A percentile compares a stretch with the other conserved stretches of the same genome.
phyloP scores from a whole-genome alignment of 1,140 invertebrate genomes.

The Matsumurasca onukii region DNA sequence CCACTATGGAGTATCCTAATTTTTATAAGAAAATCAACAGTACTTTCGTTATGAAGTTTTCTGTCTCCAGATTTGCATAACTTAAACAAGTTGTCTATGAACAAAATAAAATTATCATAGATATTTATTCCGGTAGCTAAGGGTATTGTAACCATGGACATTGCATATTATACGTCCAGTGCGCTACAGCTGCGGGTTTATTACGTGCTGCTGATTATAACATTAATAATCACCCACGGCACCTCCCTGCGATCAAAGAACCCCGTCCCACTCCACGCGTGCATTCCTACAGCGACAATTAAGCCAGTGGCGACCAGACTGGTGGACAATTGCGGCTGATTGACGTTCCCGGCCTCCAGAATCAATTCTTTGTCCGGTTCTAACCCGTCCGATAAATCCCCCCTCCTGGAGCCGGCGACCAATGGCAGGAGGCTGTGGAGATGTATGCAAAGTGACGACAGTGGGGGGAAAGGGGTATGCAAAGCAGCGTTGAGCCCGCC shows the following conservation, averaged over 20 bases:
- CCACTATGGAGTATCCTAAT: too few species aligned
- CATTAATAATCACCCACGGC: too few species aligned
- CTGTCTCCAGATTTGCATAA: too few species aligned
- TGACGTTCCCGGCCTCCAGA: conserved; percentile 11
- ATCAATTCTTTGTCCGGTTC: conserved; percentile 24
- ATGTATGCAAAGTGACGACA: conserved; percentile 10
- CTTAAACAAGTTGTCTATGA: too few species aligned
- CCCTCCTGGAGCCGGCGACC: neutral
- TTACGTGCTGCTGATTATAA: too few species aligned
- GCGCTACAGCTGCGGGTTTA: too few species aligned
- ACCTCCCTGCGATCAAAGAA: neutral
- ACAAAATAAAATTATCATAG: too few species aligned
- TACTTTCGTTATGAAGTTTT: too few species aligned
- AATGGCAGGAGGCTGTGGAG: conserved; percentile 11
- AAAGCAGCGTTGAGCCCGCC: conserved; percentile 19
- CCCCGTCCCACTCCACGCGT: neutral
- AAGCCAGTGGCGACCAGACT: neutral
- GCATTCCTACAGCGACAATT: neutral
- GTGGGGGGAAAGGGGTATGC: neutral
- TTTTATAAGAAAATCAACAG: too few species aligned
- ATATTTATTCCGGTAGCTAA: too few species aligned
- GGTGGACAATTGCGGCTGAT: conserved; percentile 18
- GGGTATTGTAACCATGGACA: too few species aligned
- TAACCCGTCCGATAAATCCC: conserved; percentile 19
- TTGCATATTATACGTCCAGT: too few species aligned